Conservation (phyloP, 1,140 invertebrate genomes). For the Steinernema khuongi region DNA sequence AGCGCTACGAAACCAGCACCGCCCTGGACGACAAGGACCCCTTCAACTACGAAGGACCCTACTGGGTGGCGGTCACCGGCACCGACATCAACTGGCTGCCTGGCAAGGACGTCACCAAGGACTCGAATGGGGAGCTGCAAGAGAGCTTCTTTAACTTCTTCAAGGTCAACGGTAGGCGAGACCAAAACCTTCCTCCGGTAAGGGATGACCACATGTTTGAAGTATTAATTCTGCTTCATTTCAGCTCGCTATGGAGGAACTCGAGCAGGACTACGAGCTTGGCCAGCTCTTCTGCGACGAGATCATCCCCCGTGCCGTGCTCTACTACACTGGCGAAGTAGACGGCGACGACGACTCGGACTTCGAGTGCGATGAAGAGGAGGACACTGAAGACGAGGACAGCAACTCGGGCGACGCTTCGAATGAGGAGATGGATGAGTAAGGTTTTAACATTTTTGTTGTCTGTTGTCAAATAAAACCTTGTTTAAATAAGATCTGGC, state of each 20-base stretch:
- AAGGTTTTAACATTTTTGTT: too few relatives aligned
- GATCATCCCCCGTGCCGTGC: slow-evolving; percentile 61
- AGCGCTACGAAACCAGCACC: slow-evolving; percentile 89
- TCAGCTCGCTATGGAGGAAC: slow-evolving; percentile 28
- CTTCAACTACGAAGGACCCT: slow-evolving; percentile 89
- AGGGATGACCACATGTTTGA: not conserved
- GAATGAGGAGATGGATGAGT: not conserved
- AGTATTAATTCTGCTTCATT: slow-evolving; percentile 3
- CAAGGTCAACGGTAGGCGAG: slow-evolving; percentile 71
- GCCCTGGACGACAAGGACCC: slow-evolving; percentile 82
- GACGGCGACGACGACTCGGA: slow-evolving; percentile 45
- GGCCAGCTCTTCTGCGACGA: slow-evolving; percentile 62
- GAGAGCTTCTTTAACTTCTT: slow-evolving; percentile 99
- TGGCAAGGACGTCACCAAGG: slow-evolving; percentile 92
- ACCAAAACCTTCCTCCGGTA: slow-evolving; percentile 31
- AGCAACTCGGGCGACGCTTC: too few relatives aligned
- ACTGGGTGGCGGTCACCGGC: slow-evolving; percentile 64
- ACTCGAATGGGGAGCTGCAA: too few relatives aligned
- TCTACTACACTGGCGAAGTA: slow-evolving; percentile 62
- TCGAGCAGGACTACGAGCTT: slow-evolving; percentile 63
- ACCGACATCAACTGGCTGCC: slow-evolving; percentile 88
- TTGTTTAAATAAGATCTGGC: too few relatives aligned
- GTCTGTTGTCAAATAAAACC: too few relatives aligned
- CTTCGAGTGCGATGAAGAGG: slow-evolving; percentile 37
- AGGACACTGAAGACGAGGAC: slow-evolving; percentile 33